phyloP scores from a whole-genome alignment of 2,888 invertebrate species.

The Dynastes maya region DNA sequence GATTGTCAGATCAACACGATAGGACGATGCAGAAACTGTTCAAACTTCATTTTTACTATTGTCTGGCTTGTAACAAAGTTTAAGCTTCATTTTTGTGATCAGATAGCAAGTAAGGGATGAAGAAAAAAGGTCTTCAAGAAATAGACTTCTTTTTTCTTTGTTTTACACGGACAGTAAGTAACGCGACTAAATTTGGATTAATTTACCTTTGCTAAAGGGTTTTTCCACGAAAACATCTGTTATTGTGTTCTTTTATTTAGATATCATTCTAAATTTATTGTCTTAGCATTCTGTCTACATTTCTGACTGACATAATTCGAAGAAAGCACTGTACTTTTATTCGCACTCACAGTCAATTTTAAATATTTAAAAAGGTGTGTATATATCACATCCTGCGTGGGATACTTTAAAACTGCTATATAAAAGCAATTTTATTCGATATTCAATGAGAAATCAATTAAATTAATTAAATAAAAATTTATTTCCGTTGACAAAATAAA shows the following conservation, averaged over 20 bases:
- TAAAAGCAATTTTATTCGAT: too few relatives aligned
- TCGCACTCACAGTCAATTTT: conserved; percentile 9
- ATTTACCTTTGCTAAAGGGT: too few relatives aligned
- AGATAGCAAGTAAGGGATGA: background rate
- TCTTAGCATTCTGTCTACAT: background rate
- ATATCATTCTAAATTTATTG: too few relatives aligned
- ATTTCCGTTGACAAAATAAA: background rate
- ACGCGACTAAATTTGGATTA: too few relatives aligned
- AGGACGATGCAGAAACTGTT: conserved; percentile 18
- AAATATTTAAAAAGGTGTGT: conserved; percentile 6
- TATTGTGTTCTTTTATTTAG: too few relatives aligned
- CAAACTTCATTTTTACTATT: conserved; percentile 23
- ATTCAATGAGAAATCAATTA: too few relatives aligned
- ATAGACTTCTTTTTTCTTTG: background rate
- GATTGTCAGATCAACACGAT: conserved; percentile 2
- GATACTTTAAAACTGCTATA: too few relatives aligned
- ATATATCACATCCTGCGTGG: too few relatives aligned
- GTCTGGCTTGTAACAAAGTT: conserved; percentile 15
- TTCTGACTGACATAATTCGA: background rate
- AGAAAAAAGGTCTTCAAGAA: too few relatives aligned
- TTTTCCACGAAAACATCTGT: too few relatives aligned
- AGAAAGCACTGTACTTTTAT: too few relatives aligned
- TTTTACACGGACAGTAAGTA: background rate
- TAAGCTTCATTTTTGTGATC: background rate
- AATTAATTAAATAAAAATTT: too few relatives aligned